These are phyloP conservation scores for Bufotes viridis DNA, from an alignment of 2,797 vertebrate genomes.

Conservation along the genomic window DNA sequence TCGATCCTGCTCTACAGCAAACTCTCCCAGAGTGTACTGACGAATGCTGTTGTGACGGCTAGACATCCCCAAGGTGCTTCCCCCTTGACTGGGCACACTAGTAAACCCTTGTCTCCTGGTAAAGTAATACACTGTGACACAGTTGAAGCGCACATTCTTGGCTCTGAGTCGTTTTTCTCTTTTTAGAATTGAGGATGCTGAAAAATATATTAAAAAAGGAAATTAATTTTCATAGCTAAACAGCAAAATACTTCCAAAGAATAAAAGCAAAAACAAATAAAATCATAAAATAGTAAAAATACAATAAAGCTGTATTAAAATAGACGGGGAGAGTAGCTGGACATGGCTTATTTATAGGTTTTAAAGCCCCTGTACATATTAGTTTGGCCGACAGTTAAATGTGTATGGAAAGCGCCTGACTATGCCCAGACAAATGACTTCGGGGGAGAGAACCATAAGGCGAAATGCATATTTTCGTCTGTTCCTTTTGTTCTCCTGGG, in stretches of 20 bases:
- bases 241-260: neutral
- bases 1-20: constrained; percentile 93
- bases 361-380: too few species aligned
- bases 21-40: constrained; percentile 95
- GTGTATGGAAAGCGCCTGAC: too few species aligned
- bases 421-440: too few species aligned
- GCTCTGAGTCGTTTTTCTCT: constrained; percentile 93
- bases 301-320: too few species aligned
- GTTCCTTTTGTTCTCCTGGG: too few species aligned
- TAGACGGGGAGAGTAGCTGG: too few species aligned
- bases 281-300: too few species aligned
- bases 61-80: constrained; percentile 98
- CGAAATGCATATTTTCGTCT: too few species aligned
- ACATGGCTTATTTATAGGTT: too few species aligned
- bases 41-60: constrained; percentile 92
- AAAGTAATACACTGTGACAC: constrained; percentile 99
- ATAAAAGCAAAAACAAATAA: neutral
- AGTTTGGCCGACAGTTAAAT: too few species aligned
- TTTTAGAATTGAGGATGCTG: constrained; percentile 95
- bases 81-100: constrained; percentile 97
- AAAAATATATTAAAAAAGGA: constrained; percentile 68
- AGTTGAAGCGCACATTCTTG: constrained; percentile 95
- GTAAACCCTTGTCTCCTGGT: constrained; percentile 96
- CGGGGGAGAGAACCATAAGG: too few species aligned
- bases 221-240: neutral